Conservation (phyloP, 1,140 invertebrate genomes). For the Geopemphigus sp. region DNA sequence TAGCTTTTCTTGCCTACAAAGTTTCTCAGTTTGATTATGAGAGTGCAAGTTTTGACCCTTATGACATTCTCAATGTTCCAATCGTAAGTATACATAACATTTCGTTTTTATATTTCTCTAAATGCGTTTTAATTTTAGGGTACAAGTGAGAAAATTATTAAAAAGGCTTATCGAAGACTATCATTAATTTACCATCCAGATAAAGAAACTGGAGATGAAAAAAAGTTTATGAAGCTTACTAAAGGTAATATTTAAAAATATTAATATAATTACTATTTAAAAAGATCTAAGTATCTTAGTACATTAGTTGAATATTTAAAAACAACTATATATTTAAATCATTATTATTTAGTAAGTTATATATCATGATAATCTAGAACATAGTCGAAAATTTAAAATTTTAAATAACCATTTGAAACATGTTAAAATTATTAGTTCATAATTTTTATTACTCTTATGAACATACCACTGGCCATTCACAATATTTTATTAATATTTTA, state of each 20-base stretch:
- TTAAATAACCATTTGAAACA: too few species aligned
- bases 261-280: too few species aligned
- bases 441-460: too few species aligned
- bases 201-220: constrained; percentile 95
- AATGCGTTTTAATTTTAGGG: constrained; percentile 60
- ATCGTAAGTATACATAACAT: constrained; percentile 60
- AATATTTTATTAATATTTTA: too few species aligned
- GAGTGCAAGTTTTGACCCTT: constrained; percentile 98
- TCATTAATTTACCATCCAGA: constrained; percentile 96
- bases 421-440: too few species aligned
- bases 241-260: constrained; percentile 67
- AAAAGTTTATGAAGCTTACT: constrained; percentile 94
- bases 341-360: too few species aligned
- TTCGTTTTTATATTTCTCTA: background rate
- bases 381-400: too few species aligned
- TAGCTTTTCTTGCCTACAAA: constrained; percentile 89
- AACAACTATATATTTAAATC: too few species aligned
- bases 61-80: constrained; percentile 89
- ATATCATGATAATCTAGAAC: too few species aligned
- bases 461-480: too few species aligned
- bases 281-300: too few species aligned
- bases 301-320: too few species aligned
- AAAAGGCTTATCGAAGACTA: constrained; percentile 91
- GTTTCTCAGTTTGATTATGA: constrained; percentile 97
- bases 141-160: constrained; percentile 83